Evolutionary conservation across 2,797 vertebrate species (phyloP).

Genomic region (Astyanax mexicanus): DNA sequence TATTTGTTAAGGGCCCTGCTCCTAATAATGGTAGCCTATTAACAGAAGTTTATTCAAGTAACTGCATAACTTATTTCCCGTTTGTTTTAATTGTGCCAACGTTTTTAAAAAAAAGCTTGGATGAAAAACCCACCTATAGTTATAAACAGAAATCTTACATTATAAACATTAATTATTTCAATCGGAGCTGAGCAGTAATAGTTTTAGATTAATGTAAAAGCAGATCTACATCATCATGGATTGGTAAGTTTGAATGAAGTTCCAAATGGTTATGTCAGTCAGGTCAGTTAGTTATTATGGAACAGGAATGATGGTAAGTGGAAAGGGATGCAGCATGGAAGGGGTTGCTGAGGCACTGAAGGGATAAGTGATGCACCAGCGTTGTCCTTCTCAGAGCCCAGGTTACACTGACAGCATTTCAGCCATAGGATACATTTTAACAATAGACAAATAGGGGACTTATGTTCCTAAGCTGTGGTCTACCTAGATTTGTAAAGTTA

Average conservation of each 20-base stretch:
- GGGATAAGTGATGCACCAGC: not conserved
- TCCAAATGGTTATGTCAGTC: no score
- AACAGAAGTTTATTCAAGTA: no score
- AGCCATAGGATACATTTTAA: not conserved
- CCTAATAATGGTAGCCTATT: no score
- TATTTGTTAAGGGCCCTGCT: no score
- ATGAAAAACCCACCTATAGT: no score
- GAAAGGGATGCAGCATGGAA: not conserved
- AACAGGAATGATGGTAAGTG: not conserved
- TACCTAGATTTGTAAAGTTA: not conserved
- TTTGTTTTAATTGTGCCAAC: no score
- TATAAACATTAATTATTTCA: no score
- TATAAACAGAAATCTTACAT: no score
- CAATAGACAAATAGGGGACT: not conserved
- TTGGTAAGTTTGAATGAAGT: not conserved
- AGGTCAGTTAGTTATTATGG: constrained; percentile 1
- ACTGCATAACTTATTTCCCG: no score
- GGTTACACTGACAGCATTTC: not conserved
- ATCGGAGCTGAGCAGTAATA: not conserved
- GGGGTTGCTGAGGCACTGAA: not conserved
- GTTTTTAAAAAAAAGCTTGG: no score
- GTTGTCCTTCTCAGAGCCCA: not conserved
- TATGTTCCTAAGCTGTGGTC: not conserved
- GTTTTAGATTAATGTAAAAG: constrained; percentile 1
- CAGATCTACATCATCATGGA: no score